Evolutionary conservation across 2,888 invertebrate species (phyloP), one percentile per base, ranked within the genome.

Genomic region (Thymelicus sylvestris): DNA sequence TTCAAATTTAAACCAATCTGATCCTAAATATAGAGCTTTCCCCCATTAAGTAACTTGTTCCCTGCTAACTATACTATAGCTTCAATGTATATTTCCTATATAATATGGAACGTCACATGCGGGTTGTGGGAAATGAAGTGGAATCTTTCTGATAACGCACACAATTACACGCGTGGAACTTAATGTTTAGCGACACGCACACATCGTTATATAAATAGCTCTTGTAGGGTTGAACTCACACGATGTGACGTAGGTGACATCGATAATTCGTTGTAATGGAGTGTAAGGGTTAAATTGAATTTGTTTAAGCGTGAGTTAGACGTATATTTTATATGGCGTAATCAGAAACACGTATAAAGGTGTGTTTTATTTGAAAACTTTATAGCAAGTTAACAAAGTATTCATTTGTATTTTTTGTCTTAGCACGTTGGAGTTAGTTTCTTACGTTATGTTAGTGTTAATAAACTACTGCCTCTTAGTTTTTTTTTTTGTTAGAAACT

Each of bases 141-240:
- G 93, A 93, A 93, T 92, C 91, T 91, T 89, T 83, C 88, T 87
- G 93, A 93, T 93, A 93, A 93, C 93, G 76, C 92, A 92, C 90
- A 93, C 93, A 85, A 61, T 74, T 77, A 78, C 81, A 80, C 74
- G 64, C 75, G 73, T 39, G 31, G 72, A 73, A 76, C 66, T 76
- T 74, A 62, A 78, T 72, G 61, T 66, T 59, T 12, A 75, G 62
- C 67, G 63, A 75, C 65, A 75, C 82, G 74, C 73, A 77, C 62
- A 71, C 71, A 72, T 47, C 67, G 38, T 24, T 50, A 71, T 72
- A 72, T 79, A 80, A 76, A 80, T 77, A 78, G 78, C 82, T 80
- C 80, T 79, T 75, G 75, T 83, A 83, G 86, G 88, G 89, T 84
- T 85, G 88, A 83, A 82, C 86, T 84, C 86, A 85, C 84, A 86